A percentile compares a stretch with the other conserved stretches of the same genome.
These are phyloP conservation scores for Nematostella vectensis DNA, from an alignment of 92 coral and sea anemone genomes.

Conservation along the genomic window DNA sequence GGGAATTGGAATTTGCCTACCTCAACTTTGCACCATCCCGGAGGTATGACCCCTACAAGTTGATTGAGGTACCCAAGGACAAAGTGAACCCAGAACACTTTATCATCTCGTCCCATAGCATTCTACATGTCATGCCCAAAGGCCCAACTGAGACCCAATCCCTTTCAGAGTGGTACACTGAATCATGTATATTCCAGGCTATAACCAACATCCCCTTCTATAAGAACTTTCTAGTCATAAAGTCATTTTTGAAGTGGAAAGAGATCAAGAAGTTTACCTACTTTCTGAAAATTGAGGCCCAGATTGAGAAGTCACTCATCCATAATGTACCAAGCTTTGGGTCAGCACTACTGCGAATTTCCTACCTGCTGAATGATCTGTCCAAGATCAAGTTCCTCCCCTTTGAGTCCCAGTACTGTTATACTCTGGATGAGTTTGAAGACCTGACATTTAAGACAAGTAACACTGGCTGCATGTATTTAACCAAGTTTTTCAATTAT, in stretches of 20 bases:
- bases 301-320: slow-evolving; percentile 55
- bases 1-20: slow-evolving; percentile 84
- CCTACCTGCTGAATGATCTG: slow-evolving; percentile 71
- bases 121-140: slow-evolving; percentile 70
- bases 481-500: slow-evolving; percentile 76
- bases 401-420: slow-evolving; percentile 50
- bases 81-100: slow-evolving; percentile 85
- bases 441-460: slow-evolving; percentile 52
- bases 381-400: slow-evolving; percentile 87
- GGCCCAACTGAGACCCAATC: slow-evolving; percentile 84
- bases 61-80: slow-evolving; percentile 76
- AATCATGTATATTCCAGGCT: slow-evolving; percentile 77
- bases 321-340: slow-evolving; percentile 92
- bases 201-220: slow-evolving; percentile 67
- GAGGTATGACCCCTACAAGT: slow-evolving; percentile 82
- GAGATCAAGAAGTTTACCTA: slow-evolving; percentile 64
- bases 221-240: slow-evolving; percentile 75
- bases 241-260: slow-evolving; percentile 81
- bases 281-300: slow-evolving; percentile 58
- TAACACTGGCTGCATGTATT: slow-evolving; percentile 54
- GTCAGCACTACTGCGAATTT: slow-evolving; percentile 84
- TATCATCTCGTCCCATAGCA: slow-evolving; percentile 89
- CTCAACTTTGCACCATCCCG: slow-evolving; percentile 65
- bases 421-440: slow-evolving; percentile 78
- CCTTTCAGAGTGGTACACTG: slow-evolving; percentile 86